Evolutionary conservation across 2,113 vertebrate genomes (phyloP).

Genomic region (Cheirogaleus medius): DNA sequence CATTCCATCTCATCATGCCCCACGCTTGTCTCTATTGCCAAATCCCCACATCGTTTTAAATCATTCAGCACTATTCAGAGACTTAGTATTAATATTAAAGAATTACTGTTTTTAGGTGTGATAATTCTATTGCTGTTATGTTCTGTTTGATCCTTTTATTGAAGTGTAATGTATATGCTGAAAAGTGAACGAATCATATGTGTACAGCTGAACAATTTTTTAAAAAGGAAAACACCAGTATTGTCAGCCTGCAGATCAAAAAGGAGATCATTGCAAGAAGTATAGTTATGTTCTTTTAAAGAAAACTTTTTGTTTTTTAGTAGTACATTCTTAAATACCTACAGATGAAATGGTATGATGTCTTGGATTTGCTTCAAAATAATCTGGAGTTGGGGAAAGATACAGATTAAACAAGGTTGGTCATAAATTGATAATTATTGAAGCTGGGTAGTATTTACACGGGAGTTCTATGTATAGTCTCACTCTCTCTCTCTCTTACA

Average conservation of each 20-base stretch:
- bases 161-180: not conserved
- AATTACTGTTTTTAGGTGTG: not conserved
- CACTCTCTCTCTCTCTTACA: not conserved
- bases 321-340: not conserved
- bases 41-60: not conserved
- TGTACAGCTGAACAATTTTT: not conserved
- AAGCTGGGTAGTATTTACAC: not conserved
- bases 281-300: not conserved
- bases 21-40: not conserved
- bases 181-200: not conserved
- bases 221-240: not conserved
- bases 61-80: not conserved
- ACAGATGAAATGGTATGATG: not conserved
- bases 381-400: not conserved
- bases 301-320: not conserved
- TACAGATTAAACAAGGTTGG: not conserved
- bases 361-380: slow-evolving; percentile 7
- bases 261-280: not conserved
- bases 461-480: not conserved
- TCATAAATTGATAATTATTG: not conserved
- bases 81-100: not conserved
- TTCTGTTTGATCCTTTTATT: not conserved
- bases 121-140: not conserved
- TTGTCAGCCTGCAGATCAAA: not conserved
- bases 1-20: not conserved